Percentiles rank a stretch among this genome's conserved stretches.
These are phyloP conservation scores for Perca schrenkii DNA, from an alignment of 2,113 vertebrate species.

Conservation along the genomic window DNA sequence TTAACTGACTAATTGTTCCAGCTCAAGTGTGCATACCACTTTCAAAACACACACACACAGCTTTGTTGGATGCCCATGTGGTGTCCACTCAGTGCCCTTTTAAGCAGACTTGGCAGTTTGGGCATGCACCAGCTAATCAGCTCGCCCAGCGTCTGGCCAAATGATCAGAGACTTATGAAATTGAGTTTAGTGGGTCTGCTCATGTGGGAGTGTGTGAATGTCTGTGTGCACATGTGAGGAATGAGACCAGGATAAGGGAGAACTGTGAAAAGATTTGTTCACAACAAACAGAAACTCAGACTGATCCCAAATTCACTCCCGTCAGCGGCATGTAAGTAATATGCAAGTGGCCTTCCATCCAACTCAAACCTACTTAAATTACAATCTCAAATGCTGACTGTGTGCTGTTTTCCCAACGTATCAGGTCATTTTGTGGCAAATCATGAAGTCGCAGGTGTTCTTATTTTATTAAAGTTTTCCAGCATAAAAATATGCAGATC, in stretches of 20 bases:
- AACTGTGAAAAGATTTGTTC: constrained; percentile 53
- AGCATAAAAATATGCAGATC: background rate
- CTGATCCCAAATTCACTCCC: constrained; percentile 44
- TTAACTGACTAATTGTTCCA: background rate
- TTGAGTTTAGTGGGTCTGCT: constrained; percentile 63
- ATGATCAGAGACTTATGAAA: constrained; percentile 66
- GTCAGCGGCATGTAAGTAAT: constrained; percentile 27
- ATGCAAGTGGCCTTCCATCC: constrained; percentile 4
- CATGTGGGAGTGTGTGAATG: constrained; percentile 37
- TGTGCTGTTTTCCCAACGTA: constrained; percentile 1
- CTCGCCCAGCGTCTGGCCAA: constrained; percentile 62
- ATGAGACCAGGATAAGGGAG: constrained; percentile 22
- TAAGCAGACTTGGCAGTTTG: constrained; percentile 63
- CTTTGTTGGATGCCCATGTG: constrained; percentile 32
- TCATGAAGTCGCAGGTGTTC: background rate
- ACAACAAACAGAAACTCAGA: constrained; percentile 58
- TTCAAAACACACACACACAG: constrained; percentile 1
- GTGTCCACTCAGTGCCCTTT: constrained; percentile 56
- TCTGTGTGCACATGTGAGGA: constrained; percentile 23
- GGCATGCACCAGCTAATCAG: constrained; percentile 71
- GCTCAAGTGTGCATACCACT: background rate
- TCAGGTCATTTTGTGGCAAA: background rate
- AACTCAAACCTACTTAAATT: background rate
- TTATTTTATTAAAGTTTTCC: background rate
- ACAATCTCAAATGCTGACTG: constrained; percentile 6